phyloP scores from a whole-genome alignment of 2,888 invertebrate species.

The Cryptocheilus praepositus region DNA sequence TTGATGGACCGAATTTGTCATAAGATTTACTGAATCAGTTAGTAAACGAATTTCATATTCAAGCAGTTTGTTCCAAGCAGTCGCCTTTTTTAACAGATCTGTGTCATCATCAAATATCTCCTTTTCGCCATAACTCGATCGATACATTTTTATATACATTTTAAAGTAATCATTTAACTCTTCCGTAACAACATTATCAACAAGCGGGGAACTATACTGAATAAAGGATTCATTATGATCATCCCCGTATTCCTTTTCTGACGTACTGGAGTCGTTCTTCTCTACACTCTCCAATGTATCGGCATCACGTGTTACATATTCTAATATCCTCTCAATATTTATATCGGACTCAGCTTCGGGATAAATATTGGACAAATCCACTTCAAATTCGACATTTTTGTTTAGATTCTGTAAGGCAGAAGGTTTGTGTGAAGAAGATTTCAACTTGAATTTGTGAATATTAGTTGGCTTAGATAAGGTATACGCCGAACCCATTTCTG shows the following conservation, averaged over 20 bases:
- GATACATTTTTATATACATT: background rate
- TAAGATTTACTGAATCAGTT: constrained; percentile 26
- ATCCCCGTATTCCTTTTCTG: background rate
- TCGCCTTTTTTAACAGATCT: constrained; percentile 40
- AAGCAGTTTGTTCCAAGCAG: constrained; percentile 61
- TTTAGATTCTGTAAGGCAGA: constrained; percentile 58
- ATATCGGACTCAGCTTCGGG: constrained; percentile 33
- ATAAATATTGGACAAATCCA: constrained; percentile 49
- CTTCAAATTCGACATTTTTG: constrained; percentile 42
- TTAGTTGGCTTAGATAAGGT: background rate
- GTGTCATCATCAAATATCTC: constrained; percentile 14
- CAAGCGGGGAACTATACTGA: background rate
- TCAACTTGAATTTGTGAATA: constrained; percentile 45
- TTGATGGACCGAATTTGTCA: constrained; percentile 41
- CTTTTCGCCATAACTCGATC: too few species aligned
- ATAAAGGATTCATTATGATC: background rate
- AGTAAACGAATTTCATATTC: constrained; percentile 60
- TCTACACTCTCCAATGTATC: background rate
- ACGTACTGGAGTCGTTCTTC: background rate
- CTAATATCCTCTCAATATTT: constrained; percentile 40
- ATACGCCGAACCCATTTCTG: too few species aligned
- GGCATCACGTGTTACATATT: constrained; percentile 36
- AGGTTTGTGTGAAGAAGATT: constrained; percentile 20
- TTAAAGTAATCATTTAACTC: background rate
- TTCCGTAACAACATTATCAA: background rate